Evolutionary conservation across 2,797 vertebrate species (phyloP), one percentile per base, ranked within the genome.

Genomic region (Mormyrus proboscirostris): DNA sequence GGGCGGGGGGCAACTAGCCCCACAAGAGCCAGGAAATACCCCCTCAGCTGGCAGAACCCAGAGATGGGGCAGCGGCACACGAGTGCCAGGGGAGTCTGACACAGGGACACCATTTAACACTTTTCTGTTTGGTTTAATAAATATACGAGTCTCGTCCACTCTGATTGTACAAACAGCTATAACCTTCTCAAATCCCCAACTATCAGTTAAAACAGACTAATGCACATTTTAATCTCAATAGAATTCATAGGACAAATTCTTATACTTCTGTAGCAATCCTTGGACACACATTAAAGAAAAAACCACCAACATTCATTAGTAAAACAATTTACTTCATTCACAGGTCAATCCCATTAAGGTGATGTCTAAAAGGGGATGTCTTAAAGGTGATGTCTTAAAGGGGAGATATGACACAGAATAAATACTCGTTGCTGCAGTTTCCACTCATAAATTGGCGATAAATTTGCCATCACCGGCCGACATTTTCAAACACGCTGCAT

Each of bases 241-340:
- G 33, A 44, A 19, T 41, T 44, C 29, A 69, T 29, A 33, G 9
- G 10, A 69, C 12, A 69, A 44, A 44, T 44, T n/a, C 14, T 2
- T 10, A 89, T 44, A 82, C 38, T 82, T 84, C 51, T 29, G 33
- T 47, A 57, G 83, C 53, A 89, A 82, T 89, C 76, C 92, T 90
- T 90, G 41, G 87, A 93, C 90, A 93, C 12, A 90, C 88, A 88
- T 89, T 79, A 88, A 91, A 89, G 85, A 85, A 88, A 55, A 62
- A 49, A 19, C n/a, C 12, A 62, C 55, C n/a, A 50, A n/a, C 53
- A 89, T n/a, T 12, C 88, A 84, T 85, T 85, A 57, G 76, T 25
- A 33, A 84, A 84, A 55, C 33, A 79, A 84, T 50, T 55, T 12
- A 84, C 76, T 57, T 59, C 57, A 57, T 62, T 59, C 53, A 65